A percentile compares a stretch with the other conserved stretches of the same genome.
Conservation (phyloP, 2,888 invertebrate genomes). For the Pilophorus perplexus region DNA sequence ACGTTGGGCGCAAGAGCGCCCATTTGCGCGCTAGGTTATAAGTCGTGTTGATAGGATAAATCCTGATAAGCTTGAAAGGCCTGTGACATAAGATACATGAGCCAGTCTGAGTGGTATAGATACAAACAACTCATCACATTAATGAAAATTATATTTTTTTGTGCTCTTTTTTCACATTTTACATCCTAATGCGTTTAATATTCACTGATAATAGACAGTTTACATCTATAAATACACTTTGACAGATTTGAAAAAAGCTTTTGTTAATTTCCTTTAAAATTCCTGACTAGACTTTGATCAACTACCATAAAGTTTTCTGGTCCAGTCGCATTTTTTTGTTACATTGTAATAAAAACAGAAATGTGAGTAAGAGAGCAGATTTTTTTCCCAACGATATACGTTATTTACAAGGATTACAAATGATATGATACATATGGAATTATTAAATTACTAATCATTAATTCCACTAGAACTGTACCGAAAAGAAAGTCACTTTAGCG, state of each 20-base stretch:
- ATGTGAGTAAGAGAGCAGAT: slow-evolving; percentile 21
- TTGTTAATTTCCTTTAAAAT: neutral
- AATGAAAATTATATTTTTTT: slow-evolving; percentile 27
- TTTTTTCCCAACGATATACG: neutral
- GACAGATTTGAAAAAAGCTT: slow-evolving; percentile 20
- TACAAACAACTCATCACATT: neutral
- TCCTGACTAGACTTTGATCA: slow-evolving; percentile 26
- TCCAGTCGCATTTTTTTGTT: slow-evolving; percentile 13
- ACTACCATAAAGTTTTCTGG: slow-evolving; percentile 13
- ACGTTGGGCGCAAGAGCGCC: too few species aligned
- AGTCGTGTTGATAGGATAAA: too few species aligned
- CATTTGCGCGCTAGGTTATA: too few species aligned
- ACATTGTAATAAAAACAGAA: slow-evolving; percentile 3
- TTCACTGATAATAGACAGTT: slow-evolving; percentile 1
- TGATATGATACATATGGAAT: slow-evolving; percentile 30
- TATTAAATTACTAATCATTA: neutral
- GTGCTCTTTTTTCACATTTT: slow-evolving; percentile 12
- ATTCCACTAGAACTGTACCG: slow-evolving; percentile 13
- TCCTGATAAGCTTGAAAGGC: too few species aligned
- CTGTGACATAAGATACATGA: too few species aligned
- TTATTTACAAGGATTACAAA: slow-evolving; percentile 22
- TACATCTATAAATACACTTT: slow-evolving; percentile 11
- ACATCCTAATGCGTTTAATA: neutral
- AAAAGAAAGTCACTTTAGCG: too few species aligned
- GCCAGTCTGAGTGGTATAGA: too few species aligned